phyloP scores from a whole-genome alignment of 2,113 vertebrate species.

The Phasianus colchicus region DNA sequence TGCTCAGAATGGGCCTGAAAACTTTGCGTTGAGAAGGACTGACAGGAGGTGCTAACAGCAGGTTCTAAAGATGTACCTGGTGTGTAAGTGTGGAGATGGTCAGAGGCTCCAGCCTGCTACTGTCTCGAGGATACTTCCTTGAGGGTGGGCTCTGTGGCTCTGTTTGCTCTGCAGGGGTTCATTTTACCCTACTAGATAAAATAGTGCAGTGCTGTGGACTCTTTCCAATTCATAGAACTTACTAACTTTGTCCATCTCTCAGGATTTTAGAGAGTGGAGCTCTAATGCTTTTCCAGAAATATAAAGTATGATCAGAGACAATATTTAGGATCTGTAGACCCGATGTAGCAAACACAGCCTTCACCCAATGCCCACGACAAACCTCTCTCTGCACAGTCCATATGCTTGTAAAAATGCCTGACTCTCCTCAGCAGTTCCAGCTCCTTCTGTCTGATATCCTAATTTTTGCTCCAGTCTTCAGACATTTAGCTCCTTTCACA shows the following conservation, averaged over 20 bases:
- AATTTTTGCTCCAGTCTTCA: not conserved
- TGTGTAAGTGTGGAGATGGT: not conserved
- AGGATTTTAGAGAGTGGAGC: not conserved
- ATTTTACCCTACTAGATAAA: not conserved
- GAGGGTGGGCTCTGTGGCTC: not conserved
- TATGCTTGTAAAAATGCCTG: not conserved
- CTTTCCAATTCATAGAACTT: not conserved
- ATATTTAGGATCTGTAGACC: not conserved
- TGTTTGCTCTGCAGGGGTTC: not conserved
- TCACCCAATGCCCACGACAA: not conserved
- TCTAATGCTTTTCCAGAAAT: not conserved
- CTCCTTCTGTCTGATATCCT: not conserved
- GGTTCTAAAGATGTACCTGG: not conserved
- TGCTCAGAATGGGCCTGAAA: not conserved
- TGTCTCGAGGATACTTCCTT: not conserved
- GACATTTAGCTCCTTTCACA: not conserved
- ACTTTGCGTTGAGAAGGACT: not conserved
- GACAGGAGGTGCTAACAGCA: not conserved
- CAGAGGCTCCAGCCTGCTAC: not conserved
- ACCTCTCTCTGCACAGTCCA: not conserved
- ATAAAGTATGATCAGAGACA: not conserved
- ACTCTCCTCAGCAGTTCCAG: not conserved
- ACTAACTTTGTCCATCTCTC: not conserved
- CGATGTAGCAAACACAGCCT: not conserved
- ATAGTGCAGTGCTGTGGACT: not conserved